A percentile compares a stretch with the other conserved stretches of the same genome.
phyloP scores from a whole-genome alignment of 2,797 vertebrate species.

The Manis javanica region DNA sequence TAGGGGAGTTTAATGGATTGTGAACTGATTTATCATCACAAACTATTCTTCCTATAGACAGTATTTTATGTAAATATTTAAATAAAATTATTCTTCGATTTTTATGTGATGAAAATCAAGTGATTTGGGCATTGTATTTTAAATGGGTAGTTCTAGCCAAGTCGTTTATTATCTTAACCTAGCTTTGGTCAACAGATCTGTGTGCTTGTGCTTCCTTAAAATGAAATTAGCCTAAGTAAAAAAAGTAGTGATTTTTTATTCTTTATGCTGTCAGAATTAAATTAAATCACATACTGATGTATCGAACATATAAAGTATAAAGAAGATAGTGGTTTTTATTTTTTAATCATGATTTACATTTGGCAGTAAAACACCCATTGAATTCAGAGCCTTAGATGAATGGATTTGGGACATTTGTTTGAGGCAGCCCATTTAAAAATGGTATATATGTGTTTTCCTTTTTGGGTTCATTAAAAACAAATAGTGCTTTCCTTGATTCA shows the following conservation, averaged over 20 bases:
- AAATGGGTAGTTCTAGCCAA: background rate
- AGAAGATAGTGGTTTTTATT: background rate
- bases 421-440: background rate
- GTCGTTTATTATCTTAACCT: background rate
- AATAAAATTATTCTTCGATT: background rate
- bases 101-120: conserved; percentile 10
- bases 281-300: background rate
- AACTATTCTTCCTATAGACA: background rate
- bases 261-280: conserved; percentile 10
- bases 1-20: background rate
- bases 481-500: conserved; percentile 16
- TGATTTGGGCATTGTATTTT: conserved; percentile 7
- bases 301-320: background rate
- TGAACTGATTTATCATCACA: background rate
- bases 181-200: background rate
- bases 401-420: background rate
- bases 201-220: background rate
- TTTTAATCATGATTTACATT: background rate
- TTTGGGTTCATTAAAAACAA: conserved; percentile 19
- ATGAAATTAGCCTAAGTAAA: conserved; percentile 35
- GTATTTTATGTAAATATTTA: background rate
- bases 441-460: background rate
- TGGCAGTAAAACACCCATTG: background rate
- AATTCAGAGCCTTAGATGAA: background rate
- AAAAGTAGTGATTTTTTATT: background rate